phyloP scores from a whole-genome alignment of 2,113 vertebrate genomes.

The Hemiprocne comata region DNA sequence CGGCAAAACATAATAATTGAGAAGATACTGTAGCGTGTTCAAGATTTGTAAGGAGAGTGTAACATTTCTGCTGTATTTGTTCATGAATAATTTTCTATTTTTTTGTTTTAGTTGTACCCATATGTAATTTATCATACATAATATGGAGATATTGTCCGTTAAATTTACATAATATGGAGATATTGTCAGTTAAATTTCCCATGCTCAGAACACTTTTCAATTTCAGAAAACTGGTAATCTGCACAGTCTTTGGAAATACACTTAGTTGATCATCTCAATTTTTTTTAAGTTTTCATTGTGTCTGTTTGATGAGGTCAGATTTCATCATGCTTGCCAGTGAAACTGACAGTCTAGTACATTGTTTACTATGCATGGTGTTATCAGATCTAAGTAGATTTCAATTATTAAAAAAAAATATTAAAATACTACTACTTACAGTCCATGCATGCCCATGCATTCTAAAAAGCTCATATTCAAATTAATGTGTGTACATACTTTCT shows the following conservation, averaged over 20 bases:
- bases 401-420: neutral
- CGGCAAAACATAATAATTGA: neutral
- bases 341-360: neutral
- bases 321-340: neutral
- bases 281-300: neutral
- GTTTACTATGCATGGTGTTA: neutral
- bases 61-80: neutral
- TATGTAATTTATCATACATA: neutral
- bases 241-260: neutral
- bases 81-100: too few relatives aligned
- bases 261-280: neutral
- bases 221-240: neutral
- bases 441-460: neutral
- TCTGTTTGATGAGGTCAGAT: neutral
- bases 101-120: neutral
- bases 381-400: too few relatives aligned
- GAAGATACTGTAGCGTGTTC: neutral
- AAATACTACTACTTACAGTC: fast-evolving
- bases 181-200: neutral
- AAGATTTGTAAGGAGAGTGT: neutral
- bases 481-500: neutral
- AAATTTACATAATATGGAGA: neutral
- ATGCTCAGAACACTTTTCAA: neutral
- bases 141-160: neutral
- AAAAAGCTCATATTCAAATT: neutral